phyloP scores from a whole-genome alignment of 2,113 vertebrate genomes.

The Empidonax alnorum region DNA sequence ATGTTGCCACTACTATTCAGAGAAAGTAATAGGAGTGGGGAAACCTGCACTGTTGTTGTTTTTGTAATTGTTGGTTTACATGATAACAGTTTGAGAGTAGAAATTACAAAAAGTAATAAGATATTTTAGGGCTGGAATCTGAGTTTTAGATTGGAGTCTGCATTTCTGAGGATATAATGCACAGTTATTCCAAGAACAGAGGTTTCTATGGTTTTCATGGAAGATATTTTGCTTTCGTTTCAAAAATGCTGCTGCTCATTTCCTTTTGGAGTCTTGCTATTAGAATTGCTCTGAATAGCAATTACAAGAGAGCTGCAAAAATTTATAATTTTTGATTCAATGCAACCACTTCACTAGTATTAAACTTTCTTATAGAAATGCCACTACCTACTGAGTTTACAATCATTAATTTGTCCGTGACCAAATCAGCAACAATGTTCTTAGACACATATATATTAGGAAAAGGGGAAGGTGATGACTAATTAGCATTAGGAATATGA shows the following conservation, averaged over 20 bases:
- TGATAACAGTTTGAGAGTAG: background rate
- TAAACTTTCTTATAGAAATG: conserved; percentile 76
- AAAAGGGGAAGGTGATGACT: conserved; percentile 35
- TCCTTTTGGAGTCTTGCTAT: conserved; percentile 31
- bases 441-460: conserved; percentile 55
- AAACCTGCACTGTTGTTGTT: conserved; percentile 25
- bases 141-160: background rate
- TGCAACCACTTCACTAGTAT: conserved; percentile 71
- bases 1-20: background rate
- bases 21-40: conserved; percentile 26
- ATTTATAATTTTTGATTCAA: conserved; percentile 81
- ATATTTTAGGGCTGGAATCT: background rate
- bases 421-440: conserved; percentile 62
- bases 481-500: conserved; percentile 53
- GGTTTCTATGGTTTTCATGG: background rate
- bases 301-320: conserved; percentile 71
- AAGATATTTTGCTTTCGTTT: conserved; percentile 41
- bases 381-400: conserved; percentile 62
- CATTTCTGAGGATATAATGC: background rate
- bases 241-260: conserved; percentile 26
- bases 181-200: background rate
- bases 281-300: conserved; percentile 71
- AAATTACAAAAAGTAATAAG: background rate
- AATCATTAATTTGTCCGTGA: conserved; percentile 70
- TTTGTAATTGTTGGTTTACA: conserved; percentile 29